Evolutionary conservation across 2,113 vertebrate genomes (phyloP).

Genomic region (Cercocebus atys): DNA sequence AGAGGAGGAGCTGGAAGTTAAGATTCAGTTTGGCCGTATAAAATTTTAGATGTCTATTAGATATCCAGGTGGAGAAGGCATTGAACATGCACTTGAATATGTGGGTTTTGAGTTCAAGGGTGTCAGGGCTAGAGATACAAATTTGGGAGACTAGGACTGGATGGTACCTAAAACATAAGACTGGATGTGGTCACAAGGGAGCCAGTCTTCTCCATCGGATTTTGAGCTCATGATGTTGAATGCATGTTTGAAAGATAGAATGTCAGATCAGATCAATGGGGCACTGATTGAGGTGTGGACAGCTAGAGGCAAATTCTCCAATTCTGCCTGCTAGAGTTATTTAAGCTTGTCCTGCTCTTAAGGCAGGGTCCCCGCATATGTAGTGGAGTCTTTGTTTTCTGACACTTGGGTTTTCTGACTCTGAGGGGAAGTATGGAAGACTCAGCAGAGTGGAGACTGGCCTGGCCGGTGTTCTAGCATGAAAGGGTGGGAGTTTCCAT

Average conservation of each 20-base stretch:
- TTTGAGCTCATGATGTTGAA: neutral
- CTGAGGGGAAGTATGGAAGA: neutral
- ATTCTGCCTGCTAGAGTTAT: neutral
- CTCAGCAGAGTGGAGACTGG: neutral
- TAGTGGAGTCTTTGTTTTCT: neutral
- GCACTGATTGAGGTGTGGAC: neutral
- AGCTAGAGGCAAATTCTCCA: too few relatives aligned
- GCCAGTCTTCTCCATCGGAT: neutral
- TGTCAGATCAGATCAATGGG: neutral
- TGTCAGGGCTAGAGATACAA: neutral
- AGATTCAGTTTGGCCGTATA: neutral
- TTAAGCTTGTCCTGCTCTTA: neutral
- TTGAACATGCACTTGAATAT: neutral
- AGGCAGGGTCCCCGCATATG: neutral
- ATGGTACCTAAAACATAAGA: neutral
- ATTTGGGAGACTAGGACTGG: neutral
- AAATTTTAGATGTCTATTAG: neutral
- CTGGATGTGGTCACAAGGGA: neutral
- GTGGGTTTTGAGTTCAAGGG: neutral
- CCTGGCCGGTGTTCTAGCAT: neutral
- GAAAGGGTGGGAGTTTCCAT: neutral
- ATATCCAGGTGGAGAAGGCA: neutral
- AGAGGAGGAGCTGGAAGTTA: neutral
- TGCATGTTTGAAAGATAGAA: neutral
- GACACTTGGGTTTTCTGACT: neutral